Evolutionary conservation across 2,797 vertebrate genomes (phyloP), one percentile per base, ranked within the genome.

Genomic region (Macropodus opercularis): DNA sequence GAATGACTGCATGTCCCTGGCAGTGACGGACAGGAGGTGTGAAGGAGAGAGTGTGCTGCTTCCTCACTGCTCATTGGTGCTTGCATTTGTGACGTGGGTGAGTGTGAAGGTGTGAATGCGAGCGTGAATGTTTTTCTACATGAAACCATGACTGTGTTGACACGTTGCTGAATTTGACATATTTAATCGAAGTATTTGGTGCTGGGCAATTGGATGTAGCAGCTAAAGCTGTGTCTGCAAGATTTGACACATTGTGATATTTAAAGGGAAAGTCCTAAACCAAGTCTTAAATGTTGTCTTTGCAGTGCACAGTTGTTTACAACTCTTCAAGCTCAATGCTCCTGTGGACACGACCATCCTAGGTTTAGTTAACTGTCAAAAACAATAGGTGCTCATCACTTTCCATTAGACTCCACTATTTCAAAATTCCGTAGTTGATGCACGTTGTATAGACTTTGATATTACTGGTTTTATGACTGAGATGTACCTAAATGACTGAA

Each of bases 381-480:
- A 94, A 93, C 85, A 90, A 95, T 93, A 95, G 96, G 93, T 96
- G 96, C 95, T 96, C 93, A 92, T 94, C 92, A 94, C 94, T 93
- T 94, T 92, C 91, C 93, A 93, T 95, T 95, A 95, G 94, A 76
- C 91, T 94, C 94, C 95, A 96, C 92, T 93, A 94, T 90, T 95
- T 95, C 95, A 91, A 94, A 94, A 94, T 94, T 95, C 94, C 92
- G 94, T 97, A 97, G 96, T 97, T n/a, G 94, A 93, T 95, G 94
- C 94, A 95, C 95, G 94, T 96, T 97, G 96, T 98, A 98, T 98
- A 98, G 97, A 95, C 95, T 98, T 97, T 96, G 95, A 97, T 97
- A 96, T 96, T 96, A 94, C 95, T 96, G 95, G 94, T 97, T 92
- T 98, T 95, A 96, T 96, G 94, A 96, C 95, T 95, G 95, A 96